Conservation (phyloP, 35 echinoderm and acorn worm species). For the Chiridota heheva region DNA sequence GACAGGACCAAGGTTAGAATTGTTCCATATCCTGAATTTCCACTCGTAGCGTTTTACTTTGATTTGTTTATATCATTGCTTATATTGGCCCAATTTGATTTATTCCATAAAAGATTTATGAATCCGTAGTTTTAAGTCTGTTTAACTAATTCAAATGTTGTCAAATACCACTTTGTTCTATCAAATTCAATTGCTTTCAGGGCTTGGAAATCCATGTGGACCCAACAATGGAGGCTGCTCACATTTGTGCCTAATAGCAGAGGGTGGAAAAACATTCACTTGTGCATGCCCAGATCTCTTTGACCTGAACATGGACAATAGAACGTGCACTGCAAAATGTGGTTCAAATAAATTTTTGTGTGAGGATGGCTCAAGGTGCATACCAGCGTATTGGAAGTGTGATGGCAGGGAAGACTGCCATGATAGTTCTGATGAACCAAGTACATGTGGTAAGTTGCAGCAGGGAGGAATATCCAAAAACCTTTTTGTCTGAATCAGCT, state of each 20-base stretch:
- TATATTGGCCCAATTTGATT: not conserved
- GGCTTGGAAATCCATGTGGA: slow-evolving; percentile 74
- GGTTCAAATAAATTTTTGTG: not conserved
- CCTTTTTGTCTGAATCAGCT: too few relatives aligned
- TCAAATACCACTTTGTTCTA: not conserved
- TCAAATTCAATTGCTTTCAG: slow-evolving; percentile 22
- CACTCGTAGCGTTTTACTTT: not conserved
- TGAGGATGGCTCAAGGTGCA: slow-evolving; percentile 15
- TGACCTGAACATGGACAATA: slow-evolving; percentile 12
- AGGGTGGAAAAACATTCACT: slow-evolving; percentile 21
- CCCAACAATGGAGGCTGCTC: slow-evolving; percentile 87
- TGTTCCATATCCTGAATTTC: too few relatives aligned
- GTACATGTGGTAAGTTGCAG: not conserved
- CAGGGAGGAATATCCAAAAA: too few relatives aligned
- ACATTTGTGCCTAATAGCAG: slow-evolving; percentile 72
- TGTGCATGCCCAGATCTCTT: slow-evolving; percentile 69
- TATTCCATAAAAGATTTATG: not conserved
- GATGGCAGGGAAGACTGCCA: slow-evolving; percentile 35
- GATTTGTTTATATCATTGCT: not conserved
- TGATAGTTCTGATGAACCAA: slow-evolving; percentile 34
- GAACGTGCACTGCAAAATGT: slow-evolving; percentile 37
- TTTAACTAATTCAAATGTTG: not conserved
- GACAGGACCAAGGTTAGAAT: slow-evolving; percentile 48
- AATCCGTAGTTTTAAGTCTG: not conserved
- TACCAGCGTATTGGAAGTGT: slow-evolving; percentile 32